Evolutionary conservation across 2,797 vertebrate genomes (phyloP).

Genomic region (Fistularia commersonii): DNA sequence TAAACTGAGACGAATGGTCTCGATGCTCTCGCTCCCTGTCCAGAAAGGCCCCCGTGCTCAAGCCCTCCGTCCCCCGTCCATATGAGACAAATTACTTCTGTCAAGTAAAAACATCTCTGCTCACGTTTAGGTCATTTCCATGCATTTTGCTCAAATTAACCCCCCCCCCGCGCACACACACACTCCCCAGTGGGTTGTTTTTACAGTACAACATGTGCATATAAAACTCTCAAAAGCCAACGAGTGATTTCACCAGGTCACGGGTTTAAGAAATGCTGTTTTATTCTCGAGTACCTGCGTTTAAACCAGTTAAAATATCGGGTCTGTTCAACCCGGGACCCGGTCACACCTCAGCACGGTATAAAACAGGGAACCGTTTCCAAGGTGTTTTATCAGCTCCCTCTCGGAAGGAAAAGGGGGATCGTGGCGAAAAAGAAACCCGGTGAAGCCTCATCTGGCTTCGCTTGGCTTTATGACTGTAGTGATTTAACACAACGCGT

Average conservation of each 20-base stretch:
- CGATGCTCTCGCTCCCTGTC: conserved; percentile 2
- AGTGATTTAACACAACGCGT: conserved; percentile 53
- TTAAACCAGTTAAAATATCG: conserved; percentile 7
- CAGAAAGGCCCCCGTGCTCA: conserved; percentile 23
- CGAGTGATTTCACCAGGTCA: conserved; percentile 1
- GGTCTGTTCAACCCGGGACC: conserved; percentile 5
- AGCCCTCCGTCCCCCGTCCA: conserved; percentile 13
- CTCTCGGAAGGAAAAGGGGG: conserved; percentile 7
- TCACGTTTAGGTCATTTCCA: not conserved
- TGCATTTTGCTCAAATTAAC: conserved; percentile 1
- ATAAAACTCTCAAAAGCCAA: conserved; percentile 6
- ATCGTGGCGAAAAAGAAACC: not conserved
- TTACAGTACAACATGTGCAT: conserved; percentile 2
- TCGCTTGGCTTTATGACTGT: conserved; percentile 41
- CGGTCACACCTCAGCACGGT: not conserved
- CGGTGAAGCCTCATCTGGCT: conserved; percentile 54
- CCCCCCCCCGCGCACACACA: no score
- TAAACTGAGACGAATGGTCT: conserved; percentile 13
- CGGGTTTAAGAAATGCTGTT: not conserved
- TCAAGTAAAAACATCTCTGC: conserved; percentile 8
- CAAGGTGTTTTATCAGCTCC: conserved; percentile 22
- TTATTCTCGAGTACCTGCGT: not conserved
- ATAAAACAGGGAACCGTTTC: conserved; percentile 3
- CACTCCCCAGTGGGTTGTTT: conserved; percentile 1
- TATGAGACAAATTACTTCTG: conserved; percentile 16